Evolutionary conservation across 1,140 invertebrate genomes (phyloP).

Genomic region (Portunus trituberculatus): DNA sequence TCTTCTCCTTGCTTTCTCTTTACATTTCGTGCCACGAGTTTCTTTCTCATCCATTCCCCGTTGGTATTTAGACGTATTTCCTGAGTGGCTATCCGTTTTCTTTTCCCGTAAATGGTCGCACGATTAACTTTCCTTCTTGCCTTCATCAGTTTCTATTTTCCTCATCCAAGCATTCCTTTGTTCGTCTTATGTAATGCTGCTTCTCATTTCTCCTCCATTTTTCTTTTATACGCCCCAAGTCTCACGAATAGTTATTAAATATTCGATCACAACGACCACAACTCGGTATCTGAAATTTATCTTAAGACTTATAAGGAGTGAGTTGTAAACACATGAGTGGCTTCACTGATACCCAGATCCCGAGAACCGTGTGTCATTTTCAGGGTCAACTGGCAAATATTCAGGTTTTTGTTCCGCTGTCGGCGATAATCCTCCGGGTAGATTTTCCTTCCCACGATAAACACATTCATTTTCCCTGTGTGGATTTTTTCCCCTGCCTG

Average conservation of each 20-base stretch:
- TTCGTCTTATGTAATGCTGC: background rate
- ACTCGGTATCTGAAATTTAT: slow-evolving; percentile 2
- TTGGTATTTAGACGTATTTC: background rate
- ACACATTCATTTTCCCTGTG: background rate
- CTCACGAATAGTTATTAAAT: background rate
- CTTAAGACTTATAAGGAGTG: background rate
- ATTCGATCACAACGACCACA: slow-evolving; percentile 10
- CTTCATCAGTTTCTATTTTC: background rate
- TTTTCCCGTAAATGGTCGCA: background rate
- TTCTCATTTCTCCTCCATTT: background rate
- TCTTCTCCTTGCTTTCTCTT: background rate
- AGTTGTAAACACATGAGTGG: background rate
- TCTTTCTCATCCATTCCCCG: background rate
- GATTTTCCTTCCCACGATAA: background rate
- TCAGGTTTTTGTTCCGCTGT: background rate
- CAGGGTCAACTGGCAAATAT: background rate
- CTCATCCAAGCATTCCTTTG: background rate
- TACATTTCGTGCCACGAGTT: background rate
- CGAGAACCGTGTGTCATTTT: slow-evolving; percentile 21
- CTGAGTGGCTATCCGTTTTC: background rate
- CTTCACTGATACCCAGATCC: background rate
- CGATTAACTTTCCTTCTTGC: background rate
- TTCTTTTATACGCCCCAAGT: background rate
- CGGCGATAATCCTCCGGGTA: background rate
- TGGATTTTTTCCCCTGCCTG: background rate